Percentiles rank a stretch among this genome's conserved stretches.
Conservation (phyloP, 2,113 vertebrate species). For the Erinaceus europaeus region DNA sequence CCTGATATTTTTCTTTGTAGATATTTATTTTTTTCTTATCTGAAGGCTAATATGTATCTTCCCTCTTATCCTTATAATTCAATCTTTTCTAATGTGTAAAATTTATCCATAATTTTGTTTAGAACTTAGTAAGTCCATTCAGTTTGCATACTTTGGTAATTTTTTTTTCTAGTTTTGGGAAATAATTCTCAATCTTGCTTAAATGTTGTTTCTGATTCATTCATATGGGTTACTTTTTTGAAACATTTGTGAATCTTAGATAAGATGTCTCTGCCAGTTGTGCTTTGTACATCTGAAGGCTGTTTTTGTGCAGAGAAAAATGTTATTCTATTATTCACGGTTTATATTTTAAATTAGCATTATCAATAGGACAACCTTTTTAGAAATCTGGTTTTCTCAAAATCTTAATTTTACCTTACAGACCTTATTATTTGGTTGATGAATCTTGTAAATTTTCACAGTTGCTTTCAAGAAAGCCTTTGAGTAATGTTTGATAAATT, state of each 20-base stretch:
- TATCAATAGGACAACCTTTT: slow-evolving; percentile 12
- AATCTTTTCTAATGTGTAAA: background rate
- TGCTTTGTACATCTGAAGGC: background rate
- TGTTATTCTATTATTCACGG: slow-evolving; percentile 1
- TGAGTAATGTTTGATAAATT: slow-evolving; percentile 60
- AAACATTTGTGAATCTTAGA: slow-evolving; percentile 31
- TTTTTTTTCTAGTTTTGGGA: slow-evolving; percentile 1
- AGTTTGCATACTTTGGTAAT: background rate
- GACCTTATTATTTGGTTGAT: slow-evolving; percentile 62
- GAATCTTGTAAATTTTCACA: slow-evolving; percentile 66
- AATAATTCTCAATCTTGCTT: slow-evolving; percentile 12
- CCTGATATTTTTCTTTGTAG: background rate
- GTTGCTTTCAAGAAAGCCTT: slow-evolving; percentile 60
- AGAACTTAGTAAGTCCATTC: background rate
- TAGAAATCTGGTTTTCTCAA: slow-evolving; percentile 14
- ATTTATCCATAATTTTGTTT: slow-evolving; percentile 32
- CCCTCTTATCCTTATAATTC: background rate
- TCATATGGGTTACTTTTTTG: slow-evolving; percentile 27
- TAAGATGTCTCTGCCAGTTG: slow-evolving; percentile 24
- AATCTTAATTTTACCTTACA: slow-evolving; percentile 49
- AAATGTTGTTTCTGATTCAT: slow-evolving; percentile 22
- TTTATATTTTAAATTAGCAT: slow-evolving; percentile 52
- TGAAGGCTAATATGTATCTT: background rate
- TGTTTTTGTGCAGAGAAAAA: slow-evolving; percentile 31
- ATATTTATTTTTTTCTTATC: background rate